A percentile compares a stretch with the other conserved stretches of the same genome.
These are phyloP conservation scores for Bubo bubo DNA, from an alignment of 2,113 vertebrate species.

Conservation along the genomic window DNA sequence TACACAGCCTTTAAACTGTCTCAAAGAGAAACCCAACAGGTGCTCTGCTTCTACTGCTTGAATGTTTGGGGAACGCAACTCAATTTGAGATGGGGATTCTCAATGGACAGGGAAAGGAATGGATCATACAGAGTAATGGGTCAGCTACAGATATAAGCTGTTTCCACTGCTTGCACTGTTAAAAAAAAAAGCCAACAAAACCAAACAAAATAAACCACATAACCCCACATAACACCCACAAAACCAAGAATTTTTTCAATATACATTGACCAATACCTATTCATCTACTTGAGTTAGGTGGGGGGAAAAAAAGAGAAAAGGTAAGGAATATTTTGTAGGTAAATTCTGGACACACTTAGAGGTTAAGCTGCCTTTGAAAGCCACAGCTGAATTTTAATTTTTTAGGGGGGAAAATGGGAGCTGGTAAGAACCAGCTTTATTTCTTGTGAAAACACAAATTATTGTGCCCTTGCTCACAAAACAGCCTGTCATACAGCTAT, in stretches of 20 bases:
- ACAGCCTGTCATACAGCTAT: not conserved
- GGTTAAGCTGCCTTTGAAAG: not conserved
- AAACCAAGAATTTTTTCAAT: not conserved
- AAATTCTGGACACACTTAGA: not conserved
- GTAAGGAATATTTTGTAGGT: not conserved
- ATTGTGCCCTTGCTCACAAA: not conserved
- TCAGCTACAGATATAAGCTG: not conserved
- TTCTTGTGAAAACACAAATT: not conserved
- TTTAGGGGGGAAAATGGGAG: not conserved
- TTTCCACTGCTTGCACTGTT: not conserved
- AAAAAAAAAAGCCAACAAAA: not conserved
- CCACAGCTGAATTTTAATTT: not conserved
- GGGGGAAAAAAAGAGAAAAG: rapidly evolving
- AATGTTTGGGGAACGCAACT: not conserved
- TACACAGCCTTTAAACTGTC: not conserved
- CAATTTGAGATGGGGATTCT: not conserved
- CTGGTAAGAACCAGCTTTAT: not conserved
- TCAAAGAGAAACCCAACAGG: not conserved
- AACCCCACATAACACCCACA: not conserved
- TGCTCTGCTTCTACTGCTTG: not conserved
- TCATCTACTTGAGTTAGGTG: not conserved
- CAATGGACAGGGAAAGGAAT: not conserved
- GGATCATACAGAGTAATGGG: not conserved
- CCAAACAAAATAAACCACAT: not conserved
- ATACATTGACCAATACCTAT: not conserved